Conservation (phyloP, 2,797 vertebrate species). For the Acanthurus lineatus region DNA sequence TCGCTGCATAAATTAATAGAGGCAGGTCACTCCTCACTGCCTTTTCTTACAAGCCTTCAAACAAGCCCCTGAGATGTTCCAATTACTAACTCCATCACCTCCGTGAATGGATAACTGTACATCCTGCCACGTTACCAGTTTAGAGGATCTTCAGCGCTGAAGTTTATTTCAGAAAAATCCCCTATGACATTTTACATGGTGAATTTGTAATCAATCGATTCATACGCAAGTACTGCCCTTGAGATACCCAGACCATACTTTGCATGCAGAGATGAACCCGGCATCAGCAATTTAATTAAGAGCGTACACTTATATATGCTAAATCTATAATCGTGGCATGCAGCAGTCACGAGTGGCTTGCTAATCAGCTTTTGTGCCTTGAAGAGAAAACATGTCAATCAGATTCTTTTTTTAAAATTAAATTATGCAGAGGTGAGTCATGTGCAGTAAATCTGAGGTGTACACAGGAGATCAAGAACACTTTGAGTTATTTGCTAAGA, state of each 20-base stretch:
- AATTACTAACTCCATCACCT: slow-evolving; percentile 32
- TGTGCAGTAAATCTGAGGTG: slow-evolving; percentile 13
- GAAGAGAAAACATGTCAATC: slow-evolving; percentile 67
- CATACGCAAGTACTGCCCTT: slow-evolving; percentile 56
- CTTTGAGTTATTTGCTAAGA: slow-evolving; percentile 2
- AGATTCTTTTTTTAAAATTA: slow-evolving; percentile 50
- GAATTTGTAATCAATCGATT: slow-evolving; percentile 28
- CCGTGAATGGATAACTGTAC: background rate
- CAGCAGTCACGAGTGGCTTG: slow-evolving; percentile 48
- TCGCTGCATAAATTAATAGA: background rate
- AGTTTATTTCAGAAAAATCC: background rate
- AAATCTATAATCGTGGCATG: slow-evolving; percentile 60
- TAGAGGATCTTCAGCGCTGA: background rate
- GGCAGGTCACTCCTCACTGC: background rate
- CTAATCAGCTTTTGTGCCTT: slow-evolving; percentile 71
- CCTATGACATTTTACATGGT: background rate
- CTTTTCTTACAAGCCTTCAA: slow-evolving; percentile 15
- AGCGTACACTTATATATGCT: slow-evolving; percentile 55
- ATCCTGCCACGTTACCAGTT: slow-evolving; percentile 6
- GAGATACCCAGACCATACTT: slow-evolving; percentile 52
- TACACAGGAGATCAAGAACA: slow-evolving; percentile 19
- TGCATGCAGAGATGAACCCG: slow-evolving; percentile 56
- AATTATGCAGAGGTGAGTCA: slow-evolving; percentile 43
- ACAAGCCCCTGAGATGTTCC: slow-evolving; percentile 17
- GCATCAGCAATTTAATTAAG: slow-evolving; percentile 64